Evolutionary conservation across 2,888 invertebrate species (phyloP).

Genomic region (Doris montereyensis): DNA sequence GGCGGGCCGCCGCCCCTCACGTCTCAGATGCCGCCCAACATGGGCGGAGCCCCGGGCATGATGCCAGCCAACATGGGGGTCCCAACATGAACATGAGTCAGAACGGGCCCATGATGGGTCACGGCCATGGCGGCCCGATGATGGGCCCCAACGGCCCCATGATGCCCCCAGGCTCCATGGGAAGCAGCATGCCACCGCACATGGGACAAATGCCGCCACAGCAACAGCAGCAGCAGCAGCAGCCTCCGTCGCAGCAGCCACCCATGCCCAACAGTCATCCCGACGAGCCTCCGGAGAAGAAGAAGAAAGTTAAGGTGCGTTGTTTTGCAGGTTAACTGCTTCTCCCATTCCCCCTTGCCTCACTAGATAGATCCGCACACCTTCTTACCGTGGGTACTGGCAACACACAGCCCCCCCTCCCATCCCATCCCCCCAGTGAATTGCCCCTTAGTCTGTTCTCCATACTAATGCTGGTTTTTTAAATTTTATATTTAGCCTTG

Average conservation of each 20-base stretch:
- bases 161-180: conserved; percentile 44
- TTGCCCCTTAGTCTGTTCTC: too few species aligned
- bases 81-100: conserved; percentile 40
- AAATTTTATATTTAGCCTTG: too few species aligned
- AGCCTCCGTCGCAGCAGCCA: conserved; percentile 29
- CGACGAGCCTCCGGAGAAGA: conserved; percentile 60
- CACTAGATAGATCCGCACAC: too few species aligned
- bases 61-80: conserved; percentile 39
- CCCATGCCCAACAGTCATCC: conserved; percentile 38
- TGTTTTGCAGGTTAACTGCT: background rate
- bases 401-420: too few species aligned
- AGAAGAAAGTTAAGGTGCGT: conserved; percentile 55
- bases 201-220: conserved; percentile 34
- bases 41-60: conserved; percentile 18
- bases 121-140: background rate
- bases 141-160: conserved; percentile 50
- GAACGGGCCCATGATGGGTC: conserved; percentile 52
- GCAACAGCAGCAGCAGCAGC: conserved; percentile 35
- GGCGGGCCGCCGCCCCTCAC: conserved; percentile 45
- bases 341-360: background rate
- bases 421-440: too few species aligned
- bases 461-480: too few species aligned
- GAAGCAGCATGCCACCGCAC: conserved; percentile 26
- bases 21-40: conserved; percentile 29
- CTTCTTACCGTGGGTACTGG: too few species aligned